A percentile compares a stretch with the other conserved stretches of the same genome.
Conservation (phyloP, 1,140 invertebrate species). For the Globodera ellingtonae region DNA sequence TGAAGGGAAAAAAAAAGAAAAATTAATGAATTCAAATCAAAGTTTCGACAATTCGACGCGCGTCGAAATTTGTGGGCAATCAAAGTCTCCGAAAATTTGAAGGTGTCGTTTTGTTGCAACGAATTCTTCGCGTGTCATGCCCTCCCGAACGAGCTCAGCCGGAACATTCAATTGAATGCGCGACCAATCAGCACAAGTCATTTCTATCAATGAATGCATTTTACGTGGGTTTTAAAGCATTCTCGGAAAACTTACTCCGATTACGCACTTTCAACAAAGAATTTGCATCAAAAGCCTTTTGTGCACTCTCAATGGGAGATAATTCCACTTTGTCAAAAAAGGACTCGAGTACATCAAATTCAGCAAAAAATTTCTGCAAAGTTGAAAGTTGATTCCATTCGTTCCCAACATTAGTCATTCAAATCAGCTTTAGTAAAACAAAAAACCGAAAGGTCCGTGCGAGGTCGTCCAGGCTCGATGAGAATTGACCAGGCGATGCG, state of each 20-base stretch:
- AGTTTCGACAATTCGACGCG: constrained; percentile 31
- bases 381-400: background rate
- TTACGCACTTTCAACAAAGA: constrained; percentile 56
- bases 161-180: constrained; percentile 37
- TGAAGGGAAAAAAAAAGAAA: constrained; percentile 18
- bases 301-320: constrained; percentile 39
- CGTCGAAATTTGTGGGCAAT: constrained; percentile 33
- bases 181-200: constrained; percentile 37
- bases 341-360: constrained; percentile 55
- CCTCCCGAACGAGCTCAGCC: constrained; percentile 13
- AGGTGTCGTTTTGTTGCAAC: background rate
- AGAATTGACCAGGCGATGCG: constrained; percentile 52
- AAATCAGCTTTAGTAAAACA: background rate
- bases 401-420: too few species aligned
- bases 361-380: constrained; percentile 51
- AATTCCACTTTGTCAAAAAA: constrained; percentile 55
- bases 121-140: constrained; percentile 29
- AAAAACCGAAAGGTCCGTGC: constrained; percentile 52
- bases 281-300: constrained; percentile 56
- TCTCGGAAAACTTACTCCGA: constrained; percentile 39
- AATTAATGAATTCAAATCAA: background rate
- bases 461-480: constrained; percentile 56
- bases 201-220: background rate
- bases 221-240: too few species aligned
- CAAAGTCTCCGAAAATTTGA: constrained; percentile 46